Evolutionary conservation across 2,888 invertebrate genomes (phyloP), one percentile per base, ranked within the genome.

Genomic region (Ypsolopha sequella): DNA sequence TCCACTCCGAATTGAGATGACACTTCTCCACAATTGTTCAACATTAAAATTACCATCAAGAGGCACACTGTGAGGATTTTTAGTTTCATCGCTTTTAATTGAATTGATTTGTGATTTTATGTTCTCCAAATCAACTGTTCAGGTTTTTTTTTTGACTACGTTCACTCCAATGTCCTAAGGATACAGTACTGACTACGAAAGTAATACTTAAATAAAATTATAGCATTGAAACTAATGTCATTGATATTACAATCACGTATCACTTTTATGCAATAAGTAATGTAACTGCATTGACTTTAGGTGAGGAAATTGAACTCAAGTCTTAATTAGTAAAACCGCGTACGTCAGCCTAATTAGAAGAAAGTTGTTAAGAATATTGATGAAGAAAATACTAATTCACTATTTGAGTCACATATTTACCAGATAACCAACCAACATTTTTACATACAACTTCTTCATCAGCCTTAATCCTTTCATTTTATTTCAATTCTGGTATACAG

Each of bases 1-100:
- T 53, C 55, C 44, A 56, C 54, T 50, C 52, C 54, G 35, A 55
- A 47, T 38, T 55, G 51, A 6, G 53, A 24, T 6, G 48, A 48
- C 47, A 54, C 55, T 49, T 58, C 50, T 8, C 39, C 50, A 34
- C 36, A 53, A 38, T 36, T 36, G 34, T 54, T 51, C 14, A 55
- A 53, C 46, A 55, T 14, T 36, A 51, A 50, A 47, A 53, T 4
- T 7, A 50, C 48, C 7, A 54, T 36, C 34, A 52, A 49, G 36
- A 56, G 36, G 24, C 43, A 46, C 7, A 51, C 7, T 36, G 48
- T 34, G 11, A 49, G 8, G 6, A 43, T 43, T 14, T 43, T 52
- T 38, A 48, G 6, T 34, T 48, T 39, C 49, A 52, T 52, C 36
- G 9, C 43, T 50, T 11, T 2, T 10, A 39, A 7, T 11, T 48